A percentile compares a stretch with the other conserved stretches of the same genome.
These are phyloP conservation scores for Cotesia chilonis DNA, from an alignment of 1,140 invertebrate genomes.

Conservation along the genomic window DNA sequence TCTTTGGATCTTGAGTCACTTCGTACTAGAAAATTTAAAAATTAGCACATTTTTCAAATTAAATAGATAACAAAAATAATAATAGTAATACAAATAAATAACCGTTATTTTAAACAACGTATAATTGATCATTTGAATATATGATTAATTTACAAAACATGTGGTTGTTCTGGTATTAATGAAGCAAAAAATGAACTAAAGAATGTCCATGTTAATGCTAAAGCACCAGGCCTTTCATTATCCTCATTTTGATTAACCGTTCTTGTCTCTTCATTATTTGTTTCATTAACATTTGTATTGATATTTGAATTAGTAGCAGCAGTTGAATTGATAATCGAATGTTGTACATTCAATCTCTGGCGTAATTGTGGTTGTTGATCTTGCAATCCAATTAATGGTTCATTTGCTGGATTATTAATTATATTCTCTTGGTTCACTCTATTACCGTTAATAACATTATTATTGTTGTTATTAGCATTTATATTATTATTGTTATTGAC, in stretches of 20 bases:
- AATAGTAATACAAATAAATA: no score
- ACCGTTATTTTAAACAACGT: no score
- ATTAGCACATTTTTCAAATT: no score
- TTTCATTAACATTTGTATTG: conserved; percentile 41
- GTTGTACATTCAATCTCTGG: conserved; percentile 37
- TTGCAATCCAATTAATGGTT: conserved; percentile 18
- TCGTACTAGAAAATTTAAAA: no score
- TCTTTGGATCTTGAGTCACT: no score
- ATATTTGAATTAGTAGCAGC: conserved; percentile 40
- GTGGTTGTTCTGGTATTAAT: conserved; percentile 77
- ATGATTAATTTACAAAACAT: conserved; percentile 63
- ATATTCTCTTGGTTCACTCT: background rate
- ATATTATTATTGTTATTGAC: conserved; percentile 54
- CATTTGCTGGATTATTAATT: conserved; percentile 4
- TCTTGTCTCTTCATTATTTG: conserved; percentile 42
- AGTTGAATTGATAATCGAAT: conserved; percentile 38
- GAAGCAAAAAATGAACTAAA: conserved; percentile 81
- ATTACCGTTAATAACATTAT: conserved; percentile 48
- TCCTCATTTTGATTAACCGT: conserved; percentile 55
- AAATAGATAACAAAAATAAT: no score
- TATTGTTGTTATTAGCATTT: conserved; percentile 54
- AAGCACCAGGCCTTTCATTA: conserved; percentile 69
- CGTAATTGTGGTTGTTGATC: conserved; percentile 38
- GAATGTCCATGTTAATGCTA: conserved; percentile 78
- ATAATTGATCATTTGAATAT: no score